phyloP scores from a whole-genome alignment of 2,797 vertebrate genomes.

The Pangasius mekongensis region DNA sequence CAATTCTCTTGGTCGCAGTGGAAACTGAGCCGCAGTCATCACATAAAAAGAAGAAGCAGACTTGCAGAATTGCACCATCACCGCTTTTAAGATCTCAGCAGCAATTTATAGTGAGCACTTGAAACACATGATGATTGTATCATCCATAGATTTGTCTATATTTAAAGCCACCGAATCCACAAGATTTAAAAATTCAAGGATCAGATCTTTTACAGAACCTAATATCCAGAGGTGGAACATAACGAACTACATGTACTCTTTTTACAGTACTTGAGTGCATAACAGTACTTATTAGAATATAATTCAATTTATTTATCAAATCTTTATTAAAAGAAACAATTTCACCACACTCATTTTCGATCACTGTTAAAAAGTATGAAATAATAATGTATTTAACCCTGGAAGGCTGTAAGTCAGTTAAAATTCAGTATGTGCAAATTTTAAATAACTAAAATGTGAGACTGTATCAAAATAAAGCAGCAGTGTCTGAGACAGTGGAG shows the following conservation, averaged over 20 bases:
- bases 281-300: not conserved
- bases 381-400: not conserved
- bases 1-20: not conserved
- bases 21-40: constrained; percentile 29
- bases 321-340: not conserved
- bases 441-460: not conserved
- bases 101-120: constrained; percentile 24
- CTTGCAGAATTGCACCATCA: not conserved
- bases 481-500: not conserved
- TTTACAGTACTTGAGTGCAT: not conserved
- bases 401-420: not conserved
- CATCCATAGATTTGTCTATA: not conserved
- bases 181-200: not conserved
- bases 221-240: not conserved
- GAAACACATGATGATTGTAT: constrained; percentile 27
- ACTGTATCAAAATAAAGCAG: not conserved
- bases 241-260: not conserved
- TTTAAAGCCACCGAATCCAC: not conserved
- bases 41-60: constrained; percentile 35
- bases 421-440: not conserved
- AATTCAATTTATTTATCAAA: not conserved
- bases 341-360: not conserved
- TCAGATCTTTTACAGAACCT: not conserved
- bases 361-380: not conserved
- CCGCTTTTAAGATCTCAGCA: not conserved